These are phyloP conservation scores for Ceratitis capitata DNA, from an alignment of 1,140 invertebrate species.

Conservation along the genomic window DNA sequence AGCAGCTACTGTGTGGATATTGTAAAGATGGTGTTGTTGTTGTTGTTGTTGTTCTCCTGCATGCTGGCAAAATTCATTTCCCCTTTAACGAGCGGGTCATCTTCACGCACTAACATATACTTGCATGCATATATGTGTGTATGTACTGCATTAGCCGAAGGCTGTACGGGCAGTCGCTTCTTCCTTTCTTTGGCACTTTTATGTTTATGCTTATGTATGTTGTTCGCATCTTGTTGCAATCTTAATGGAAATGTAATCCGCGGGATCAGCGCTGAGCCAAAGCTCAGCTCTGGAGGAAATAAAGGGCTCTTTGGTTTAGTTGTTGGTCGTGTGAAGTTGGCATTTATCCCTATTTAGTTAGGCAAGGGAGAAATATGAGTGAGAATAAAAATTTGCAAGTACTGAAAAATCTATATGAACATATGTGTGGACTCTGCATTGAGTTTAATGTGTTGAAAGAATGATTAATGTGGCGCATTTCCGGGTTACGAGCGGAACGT, in stretches of 20 bases:
- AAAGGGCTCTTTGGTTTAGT: background rate
- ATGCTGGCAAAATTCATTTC: slow-evolving; percentile 28
- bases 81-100: slow-evolving; percentile 24
- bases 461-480: background rate
- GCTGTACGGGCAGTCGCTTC: background rate
- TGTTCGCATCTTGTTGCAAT: slow-evolving; percentile 41
- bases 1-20: background rate
- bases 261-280: background rate
- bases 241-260: slow-evolving; percentile 45
- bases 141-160: background rate
- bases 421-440: background rate
- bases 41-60: background rate
- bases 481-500: background rate
- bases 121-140: background rate
- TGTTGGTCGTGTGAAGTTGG: background rate
- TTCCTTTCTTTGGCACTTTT: background rate
- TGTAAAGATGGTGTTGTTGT: background rate
- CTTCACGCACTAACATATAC: too few relatives aligned
- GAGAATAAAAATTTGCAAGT: background rate
- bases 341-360: background rate
- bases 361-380: background rate
- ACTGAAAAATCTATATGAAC: background rate
- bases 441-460: background rate
- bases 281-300: background rate
- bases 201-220: background rate